Evolutionary conservation across 2,888 invertebrate species (phyloP), one percentile per base, ranked within the genome.

Genomic region (Cryptophagus acutangulus): DNA sequence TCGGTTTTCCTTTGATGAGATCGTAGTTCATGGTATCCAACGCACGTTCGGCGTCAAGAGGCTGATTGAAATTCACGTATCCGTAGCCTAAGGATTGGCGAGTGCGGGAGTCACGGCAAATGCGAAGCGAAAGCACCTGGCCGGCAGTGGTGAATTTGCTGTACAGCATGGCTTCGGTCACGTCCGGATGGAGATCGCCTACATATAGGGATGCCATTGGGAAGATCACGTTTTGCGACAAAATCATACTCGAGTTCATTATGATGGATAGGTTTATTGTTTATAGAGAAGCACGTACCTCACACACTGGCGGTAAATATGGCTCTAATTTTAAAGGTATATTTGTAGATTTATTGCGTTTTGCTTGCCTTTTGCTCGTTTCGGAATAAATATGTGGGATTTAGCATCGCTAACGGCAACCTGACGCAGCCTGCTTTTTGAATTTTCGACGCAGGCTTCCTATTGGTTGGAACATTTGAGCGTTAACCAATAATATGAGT

Each of bases 11-110:
- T 71, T 93, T 94, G 58, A 99, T 79, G 63, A 89, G 80, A 74
- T 99, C 99, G 73, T 97, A 99, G 72, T 99, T 99, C 97, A 99
- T 99, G 31, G 96, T 94, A 73, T 99, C 99, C 62, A 99, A 74
- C 45, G 99, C 99, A 67, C 96, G 82, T 76, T 99, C 99, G 68
- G 99, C 97, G 77, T 99, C 99, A 57, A 90, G 86, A 56, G 95
- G 93, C 71, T 97, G 94, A 72, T 96, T 96, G 74, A 97, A 99
- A 75, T 99, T 99, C 59, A 99, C 97, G 72, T 99, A 99, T 58
- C 97, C 99, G 76, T 99, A 99, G 55, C 99, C 99, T 56, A 99
- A 79, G 45, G 97, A 97, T 66, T 94, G 83, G 65, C 97, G 84
- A 54, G 96, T 96, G 59, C 94, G 84, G 74, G 95, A 86, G 74